Conservation (phyloP, 1,140 invertebrate genomes). For the Potamilus streckersoni region DNA sequence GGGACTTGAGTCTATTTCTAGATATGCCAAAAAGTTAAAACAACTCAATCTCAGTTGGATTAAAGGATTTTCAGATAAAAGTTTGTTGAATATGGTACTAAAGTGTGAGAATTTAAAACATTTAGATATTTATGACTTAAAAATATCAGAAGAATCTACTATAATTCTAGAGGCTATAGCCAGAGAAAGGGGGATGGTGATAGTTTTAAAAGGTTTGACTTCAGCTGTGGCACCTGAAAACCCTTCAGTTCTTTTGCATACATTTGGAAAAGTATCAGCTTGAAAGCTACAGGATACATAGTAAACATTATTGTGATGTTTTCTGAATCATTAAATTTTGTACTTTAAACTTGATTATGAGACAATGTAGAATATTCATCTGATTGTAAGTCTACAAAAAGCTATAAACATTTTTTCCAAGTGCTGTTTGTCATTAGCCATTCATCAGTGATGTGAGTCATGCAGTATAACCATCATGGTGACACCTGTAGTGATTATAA, state of each 20-base stretch:
- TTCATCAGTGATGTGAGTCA: no score
- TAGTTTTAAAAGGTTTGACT: conserved; percentile 24
- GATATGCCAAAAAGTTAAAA: conserved; percentile 32
- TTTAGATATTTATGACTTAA: conserved; percentile 40
- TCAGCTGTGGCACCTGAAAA: conserved; percentile 26
- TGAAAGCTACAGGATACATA: not conserved
- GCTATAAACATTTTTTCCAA: no score
- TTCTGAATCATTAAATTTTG: not conserved
- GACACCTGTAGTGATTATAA: no score
- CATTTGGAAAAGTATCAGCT: conserved; percentile 26
- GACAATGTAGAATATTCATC: no score
- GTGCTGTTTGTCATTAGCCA: no score
- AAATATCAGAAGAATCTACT: conserved; percentile 24
- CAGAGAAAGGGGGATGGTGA: conserved; percentile 18
- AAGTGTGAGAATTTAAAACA: conserved; percentile 19
- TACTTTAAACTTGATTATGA: no score
- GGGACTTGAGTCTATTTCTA: conserved; percentile 26
- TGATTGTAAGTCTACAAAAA: no score
- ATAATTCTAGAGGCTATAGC: conserved; percentile 22
- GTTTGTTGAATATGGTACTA: conserved; percentile 33
- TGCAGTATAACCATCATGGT: no score
- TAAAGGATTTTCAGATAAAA: conserved; percentile 30
- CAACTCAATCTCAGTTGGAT: conserved; percentile 36
- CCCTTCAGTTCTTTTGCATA: conserved; percentile 20
- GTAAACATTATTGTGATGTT: not conserved